Percentiles rank a stretch among this genome's conserved stretches.
Evolutionary conservation across 2,113 vertebrate genomes (phyloP).

Genomic region (Sebastes fasciatus): DNA sequence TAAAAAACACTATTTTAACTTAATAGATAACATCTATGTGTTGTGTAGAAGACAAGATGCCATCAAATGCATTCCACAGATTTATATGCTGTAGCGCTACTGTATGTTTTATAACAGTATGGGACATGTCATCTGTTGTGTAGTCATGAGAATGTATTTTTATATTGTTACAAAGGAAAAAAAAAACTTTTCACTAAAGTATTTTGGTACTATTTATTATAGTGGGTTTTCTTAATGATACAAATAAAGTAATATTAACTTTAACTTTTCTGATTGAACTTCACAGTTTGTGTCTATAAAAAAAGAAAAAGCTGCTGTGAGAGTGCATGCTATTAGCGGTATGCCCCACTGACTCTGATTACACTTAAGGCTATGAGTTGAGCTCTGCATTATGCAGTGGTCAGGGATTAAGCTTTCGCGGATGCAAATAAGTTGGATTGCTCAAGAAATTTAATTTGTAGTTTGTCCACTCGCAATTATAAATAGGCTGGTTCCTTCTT

Average conservation of each 20-base stretch:
- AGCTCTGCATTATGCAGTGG: conserved; percentile 60
- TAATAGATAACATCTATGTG: conserved; percentile 7
- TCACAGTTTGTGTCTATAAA: conserved; percentile 37
- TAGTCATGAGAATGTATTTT: conserved; percentile 45
- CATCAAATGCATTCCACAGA: conserved; percentile 37
- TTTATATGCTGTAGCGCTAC: conserved; percentile 11
- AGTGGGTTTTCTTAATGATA: conserved; percentile 18
- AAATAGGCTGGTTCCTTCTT: conserved; percentile 30
- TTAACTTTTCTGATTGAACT: conserved; percentile 36
- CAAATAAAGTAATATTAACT: conserved; percentile 10
- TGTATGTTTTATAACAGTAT: conserved; percentile 31
- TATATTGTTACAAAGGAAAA: conserved; percentile 33
- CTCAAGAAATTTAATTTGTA: conserved; percentile 65
- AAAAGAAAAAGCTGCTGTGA: conserved; percentile 16
- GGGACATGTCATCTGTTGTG: conserved; percentile 5
- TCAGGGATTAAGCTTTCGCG: conserved; percentile 67
- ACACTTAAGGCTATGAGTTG: conserved; percentile 47
- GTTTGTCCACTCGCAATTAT: conserved; percentile 58
- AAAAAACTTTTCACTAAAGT: conserved; percentile 54
- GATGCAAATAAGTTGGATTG: conserved; percentile 69
- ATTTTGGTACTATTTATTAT: conserved; percentile 43
- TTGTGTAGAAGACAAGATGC: conserved; percentile 20
- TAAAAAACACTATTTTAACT: conserved; percentile 30
- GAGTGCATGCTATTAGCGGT: conserved; percentile 26
- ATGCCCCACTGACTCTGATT: conserved; percentile 66